Base-by-base conservation (phyloP, 2,113 vertebrate species). In the Seriola quinqueradiata region DNA sequence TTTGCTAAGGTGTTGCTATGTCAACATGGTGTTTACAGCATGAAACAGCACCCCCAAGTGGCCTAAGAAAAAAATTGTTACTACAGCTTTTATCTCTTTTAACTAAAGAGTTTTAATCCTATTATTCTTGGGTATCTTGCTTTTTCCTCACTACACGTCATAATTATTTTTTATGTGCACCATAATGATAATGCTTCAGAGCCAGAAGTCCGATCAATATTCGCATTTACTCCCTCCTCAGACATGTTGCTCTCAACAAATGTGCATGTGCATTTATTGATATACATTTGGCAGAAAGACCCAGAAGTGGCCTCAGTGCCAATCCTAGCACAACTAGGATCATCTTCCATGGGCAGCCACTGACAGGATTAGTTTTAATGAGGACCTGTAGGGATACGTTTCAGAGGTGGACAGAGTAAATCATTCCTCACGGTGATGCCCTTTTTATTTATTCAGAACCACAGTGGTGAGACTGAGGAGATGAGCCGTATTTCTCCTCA, bases 391-490 rank as follows among this genome's bases (percentile, higher is more conserved):
- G 83, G 84, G 65, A 73, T 32, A 55, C 5, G 44, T 72, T 79
- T 75, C 23, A 70, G 48, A 48, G 46, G 40, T 57, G 75, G 61
- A 73, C 64, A 68, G 42, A 84, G 64, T 54, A 57, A 78, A 70
- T 85, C 69, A 70, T 81, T 64, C 70, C 28, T 82, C 42, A 40
- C 19, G 2, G 66, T 65, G 52, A 77, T 83, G 79, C 50, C 70
- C 70, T 81, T 83, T 86, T 89, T 57, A 83, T 89, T 83, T 77
- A 90, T 85, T 89, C 81, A 78, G 52, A 64, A 16, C 58, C 25
- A 11, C 60, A n/a, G 74, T 5, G 34, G 12, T 16, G 57, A 65
- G 57, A 48, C 60, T 52, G 60, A 72, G 40, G 66, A 75, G 52
- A 61, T 8, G 59, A 68, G 80, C 36, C 2, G 4, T 3, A 8